These are phyloP conservation scores for Microcebus lehilahytsara DNA, from an alignment of 2,113 vertebrate genomes.

Conservation along the genomic window DNA sequence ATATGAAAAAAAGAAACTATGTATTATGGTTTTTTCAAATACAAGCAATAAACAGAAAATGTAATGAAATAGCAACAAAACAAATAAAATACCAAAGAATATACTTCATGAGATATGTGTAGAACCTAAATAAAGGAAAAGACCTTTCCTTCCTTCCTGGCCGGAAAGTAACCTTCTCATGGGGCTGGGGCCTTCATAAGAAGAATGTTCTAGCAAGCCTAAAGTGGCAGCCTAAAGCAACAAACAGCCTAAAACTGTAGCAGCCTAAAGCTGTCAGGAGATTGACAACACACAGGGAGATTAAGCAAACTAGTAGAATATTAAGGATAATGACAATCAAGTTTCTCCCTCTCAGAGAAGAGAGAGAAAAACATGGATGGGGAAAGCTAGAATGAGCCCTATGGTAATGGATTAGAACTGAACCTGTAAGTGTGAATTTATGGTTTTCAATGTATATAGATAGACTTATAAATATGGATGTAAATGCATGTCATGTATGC, in stretches of 20 bases:
- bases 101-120: neutral
- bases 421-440: neutral
- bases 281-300: neutral
- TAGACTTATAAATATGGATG: neutral
- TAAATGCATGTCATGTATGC: neutral
- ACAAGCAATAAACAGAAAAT: neutral
- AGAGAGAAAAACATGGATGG: neutral
- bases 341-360: neutral
- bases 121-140: slow-evolving; percentile 1
- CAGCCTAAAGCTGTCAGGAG: neutral
- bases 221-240: neutral
- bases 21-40: neutral
- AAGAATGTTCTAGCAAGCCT: neutral
- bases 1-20: slow-evolving; percentile 6
- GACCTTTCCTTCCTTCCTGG: neutral
- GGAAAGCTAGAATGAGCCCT: neutral
- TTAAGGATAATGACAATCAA: neutral
- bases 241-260: too few species aligned
- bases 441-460: neutral
- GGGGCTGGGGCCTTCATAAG: neutral
- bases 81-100: neutral
- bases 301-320: neutral
- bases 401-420: neutral
- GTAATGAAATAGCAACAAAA: neutral
- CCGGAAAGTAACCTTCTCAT: neutral